phyloP scores from a whole-genome alignment of 2,888 invertebrate genomes.

The Diplolepis rosae region DNA sequence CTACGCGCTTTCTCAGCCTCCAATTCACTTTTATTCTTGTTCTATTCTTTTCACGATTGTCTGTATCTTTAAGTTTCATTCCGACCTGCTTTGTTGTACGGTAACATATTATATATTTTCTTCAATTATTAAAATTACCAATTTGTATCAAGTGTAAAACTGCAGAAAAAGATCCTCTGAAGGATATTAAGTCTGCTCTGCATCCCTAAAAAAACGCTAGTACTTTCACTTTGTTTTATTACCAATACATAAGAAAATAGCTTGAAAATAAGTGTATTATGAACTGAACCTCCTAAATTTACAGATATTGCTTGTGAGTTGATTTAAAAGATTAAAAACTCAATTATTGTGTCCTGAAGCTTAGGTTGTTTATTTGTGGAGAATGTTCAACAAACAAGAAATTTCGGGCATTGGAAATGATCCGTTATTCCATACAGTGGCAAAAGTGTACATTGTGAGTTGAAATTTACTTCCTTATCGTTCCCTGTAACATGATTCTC shows the following conservation, averaged over 20 bases:
- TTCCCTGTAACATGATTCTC: slow-evolving; percentile 11
- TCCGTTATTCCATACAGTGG: background rate
- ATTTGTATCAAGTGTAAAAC: too few species aligned
- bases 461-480: slow-evolving; percentile 17
- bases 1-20: background rate
- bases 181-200: too few species aligned
- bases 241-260: background rate
- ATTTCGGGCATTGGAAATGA: background rate
- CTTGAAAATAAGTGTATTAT: background rate
- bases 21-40: background rate
- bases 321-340: too few species aligned
- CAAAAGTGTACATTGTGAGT: background rate
- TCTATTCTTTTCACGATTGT: background rate
- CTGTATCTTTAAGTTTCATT: background rate
- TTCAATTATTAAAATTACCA: too few species aligned
- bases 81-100: too few species aligned
- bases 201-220: too few species aligned
- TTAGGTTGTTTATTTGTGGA: background rate
- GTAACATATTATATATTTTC: too few species aligned
- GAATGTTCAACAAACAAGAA: background rate
- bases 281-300: too few species aligned
- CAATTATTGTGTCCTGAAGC: background rate
- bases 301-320: too few species aligned
- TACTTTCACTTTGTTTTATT: too few species aligned
- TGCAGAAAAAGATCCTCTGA: too few species aligned